Conservation (phyloP, 2,888 invertebrate genomes). For the Eulithis testata region DNA sequence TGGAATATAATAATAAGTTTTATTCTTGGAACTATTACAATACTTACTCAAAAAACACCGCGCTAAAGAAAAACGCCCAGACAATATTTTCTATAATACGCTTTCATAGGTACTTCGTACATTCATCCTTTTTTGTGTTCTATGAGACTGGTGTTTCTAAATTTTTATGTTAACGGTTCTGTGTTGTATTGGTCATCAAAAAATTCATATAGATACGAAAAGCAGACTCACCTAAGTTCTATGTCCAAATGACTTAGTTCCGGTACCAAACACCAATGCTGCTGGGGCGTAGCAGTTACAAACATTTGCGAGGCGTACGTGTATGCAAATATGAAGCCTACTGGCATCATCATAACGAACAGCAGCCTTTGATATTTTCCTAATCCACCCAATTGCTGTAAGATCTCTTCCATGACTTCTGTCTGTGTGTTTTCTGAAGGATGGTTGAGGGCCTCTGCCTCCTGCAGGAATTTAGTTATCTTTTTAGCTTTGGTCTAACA, state of each 20-base stretch:
- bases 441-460: slow-evolving; percentile 23
- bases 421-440: slow-evolving; percentile 12
- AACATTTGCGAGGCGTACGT: slow-evolving; percentile 63
- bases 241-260: slow-evolving; percentile 53
- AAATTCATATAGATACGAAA: neutral
- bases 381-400: slow-evolving; percentile 50
- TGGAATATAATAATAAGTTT: slow-evolving; percentile 35
- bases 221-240: slow-evolving; percentile 48
- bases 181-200: too few relatives aligned
- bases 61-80: too few relatives aligned
- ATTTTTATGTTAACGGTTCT: too few relatives aligned
- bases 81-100: too few relatives aligned
- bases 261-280: slow-evolving; percentile 63
- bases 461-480: slow-evolving; percentile 6
- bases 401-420: slow-evolving; percentile 47
- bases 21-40: too few relatives aligned
- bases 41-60: too few relatives aligned
- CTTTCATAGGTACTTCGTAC: too few relatives aligned
- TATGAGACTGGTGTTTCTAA: too few relatives aligned
- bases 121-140: too few relatives aligned
- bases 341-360: slow-evolving; percentile 54
- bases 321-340: slow-evolving; percentile 55
- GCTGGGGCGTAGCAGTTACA: slow-evolving; percentile 58
- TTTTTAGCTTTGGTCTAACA: neutral
- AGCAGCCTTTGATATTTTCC: slow-evolving; percentile 47